phyloP scores from a whole-genome alignment of 2,888 invertebrate species.

The Acrobasis consociella region DNA sequence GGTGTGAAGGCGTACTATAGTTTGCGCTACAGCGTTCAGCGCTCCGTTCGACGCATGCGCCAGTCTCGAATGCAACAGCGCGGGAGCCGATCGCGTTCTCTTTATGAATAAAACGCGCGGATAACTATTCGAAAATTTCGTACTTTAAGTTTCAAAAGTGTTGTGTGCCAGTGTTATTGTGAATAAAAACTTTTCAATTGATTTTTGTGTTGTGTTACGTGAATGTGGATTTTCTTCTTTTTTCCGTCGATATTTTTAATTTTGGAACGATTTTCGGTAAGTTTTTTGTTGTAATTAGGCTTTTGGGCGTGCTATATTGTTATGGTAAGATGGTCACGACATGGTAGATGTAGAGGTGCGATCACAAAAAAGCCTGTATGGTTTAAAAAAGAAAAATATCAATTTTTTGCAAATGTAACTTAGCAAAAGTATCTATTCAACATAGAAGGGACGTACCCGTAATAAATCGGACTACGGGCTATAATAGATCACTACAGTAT shows the following conservation, averaged over 20 bases:
- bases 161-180: constrained; percentile 25
- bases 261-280: constrained; percentile 57
- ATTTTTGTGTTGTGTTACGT: constrained; percentile 28
- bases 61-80: constrained; percentile 67
- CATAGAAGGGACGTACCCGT: no score
- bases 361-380: background rate
- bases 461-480: no score
- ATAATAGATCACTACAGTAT: no score
- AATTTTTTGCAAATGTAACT: no score
- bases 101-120: constrained; percentile 38
- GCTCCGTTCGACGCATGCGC: constrained; percentile 32
- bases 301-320: constrained; percentile 40
- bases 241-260: constrained; percentile 35
- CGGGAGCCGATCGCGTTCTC: constrained; percentile 56
- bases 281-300: constrained; percentile 42
- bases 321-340: constrained; percentile 36
- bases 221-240: constrained; percentile 32
- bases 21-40: constrained; percentile 1
- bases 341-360: background rate
- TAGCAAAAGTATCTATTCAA: no score
- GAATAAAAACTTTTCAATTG: constrained; percentile 24
- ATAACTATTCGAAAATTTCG: constrained; percentile 27
- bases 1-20: constrained; percentile 54
- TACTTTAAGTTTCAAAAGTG: constrained; percentile 22
- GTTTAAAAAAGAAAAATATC: no score